phyloP scores from a whole-genome alignment of 2,113 vertebrate species.

The Tragelaphus buxtoni region DNA sequence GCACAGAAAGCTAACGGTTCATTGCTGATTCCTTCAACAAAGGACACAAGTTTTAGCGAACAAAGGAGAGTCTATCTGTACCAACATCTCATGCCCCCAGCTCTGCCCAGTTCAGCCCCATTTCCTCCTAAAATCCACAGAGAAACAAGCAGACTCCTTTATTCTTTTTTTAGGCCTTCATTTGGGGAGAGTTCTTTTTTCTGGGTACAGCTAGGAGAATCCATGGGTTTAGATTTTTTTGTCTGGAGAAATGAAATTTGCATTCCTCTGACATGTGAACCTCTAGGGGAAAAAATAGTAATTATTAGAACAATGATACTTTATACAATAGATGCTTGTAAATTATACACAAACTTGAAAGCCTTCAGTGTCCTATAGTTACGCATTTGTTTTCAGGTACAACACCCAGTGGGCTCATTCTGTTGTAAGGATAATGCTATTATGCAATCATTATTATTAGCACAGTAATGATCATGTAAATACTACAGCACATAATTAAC shows the following conservation, averaged over 20 bases:
- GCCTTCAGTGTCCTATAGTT: background rate
- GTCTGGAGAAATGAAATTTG: background rate
- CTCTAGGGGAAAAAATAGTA: background rate
- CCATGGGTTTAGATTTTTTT: background rate
- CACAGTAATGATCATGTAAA: background rate
- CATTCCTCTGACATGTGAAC: background rate
- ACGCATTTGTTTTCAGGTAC: background rate
- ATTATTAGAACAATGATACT: background rate
- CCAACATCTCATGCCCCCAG: background rate
- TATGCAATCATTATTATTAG: slow-evolving; percentile 32
- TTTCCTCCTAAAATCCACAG: background rate
- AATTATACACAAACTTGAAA: background rate
- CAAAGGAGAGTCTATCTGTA: slow-evolving; percentile 45
- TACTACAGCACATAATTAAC: slow-evolving; percentile 42
- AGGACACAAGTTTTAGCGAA: slow-evolving; percentile 42
- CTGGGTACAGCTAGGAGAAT: background rate
- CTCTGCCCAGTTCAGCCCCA: background rate
- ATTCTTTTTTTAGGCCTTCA: background rate
- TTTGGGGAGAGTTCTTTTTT: background rate
- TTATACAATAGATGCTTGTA: background rate
- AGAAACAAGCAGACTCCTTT: background rate
- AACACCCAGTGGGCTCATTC: background rate
- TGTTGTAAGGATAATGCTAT: background rate
- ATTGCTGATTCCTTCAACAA: slow-evolving; percentile 63
- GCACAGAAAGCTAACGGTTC: slow-evolving; percentile 61